Evolutionary conservation across 2,797 vertebrate genomes (phyloP), one percentile per base, ranked within the genome.

Genomic region (Prionace glauca): DNA sequence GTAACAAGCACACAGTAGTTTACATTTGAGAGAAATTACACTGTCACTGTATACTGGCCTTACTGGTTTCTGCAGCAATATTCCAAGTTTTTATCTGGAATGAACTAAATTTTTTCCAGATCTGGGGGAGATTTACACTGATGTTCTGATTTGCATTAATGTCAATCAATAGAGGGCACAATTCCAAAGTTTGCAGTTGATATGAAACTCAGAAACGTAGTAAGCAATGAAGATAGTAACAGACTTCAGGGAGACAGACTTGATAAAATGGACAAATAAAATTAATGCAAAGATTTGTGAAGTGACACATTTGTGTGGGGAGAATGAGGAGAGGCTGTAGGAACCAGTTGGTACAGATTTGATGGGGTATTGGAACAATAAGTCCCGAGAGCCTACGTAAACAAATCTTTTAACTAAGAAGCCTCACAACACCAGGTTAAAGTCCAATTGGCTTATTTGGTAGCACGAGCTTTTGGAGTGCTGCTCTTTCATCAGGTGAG

Each of bases 1-100:
- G 97, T 0, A 0, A 81, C 79, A 84, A 9, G 71, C 50, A 87
- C 56, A 74, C 9, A 67, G 62, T 62, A 69, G 10, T 41, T 92
- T 24, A 90, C 93, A 95, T 50, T 95, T 12, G 45, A 77, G 60
- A 77, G 45, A 74, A 60, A 95, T 56, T 60, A 36, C 71, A 95
- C 56, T 77, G 5, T 14, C 16, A 29, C 18, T 41, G n/a, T 94
- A 1, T 41, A 50, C 10, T 91, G 11, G 32, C 56, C 56, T 65
- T 60, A 16, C 29, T n/a, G 45, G 45, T 29, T 50, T 45, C 71
- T 18, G 93, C 74, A 60, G 62, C 50, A 95, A 74, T 24, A 22
- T 20, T 77, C 26, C 11, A 32, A 18, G 56, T 56, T n/a, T 50
- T 50, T 56, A 1, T 32, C 24, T 10, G 16, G 26, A 36, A 36